Base-by-base conservation (phyloP, 1,140 invertebrate genomes). In the Zophobas morio region DNA sequence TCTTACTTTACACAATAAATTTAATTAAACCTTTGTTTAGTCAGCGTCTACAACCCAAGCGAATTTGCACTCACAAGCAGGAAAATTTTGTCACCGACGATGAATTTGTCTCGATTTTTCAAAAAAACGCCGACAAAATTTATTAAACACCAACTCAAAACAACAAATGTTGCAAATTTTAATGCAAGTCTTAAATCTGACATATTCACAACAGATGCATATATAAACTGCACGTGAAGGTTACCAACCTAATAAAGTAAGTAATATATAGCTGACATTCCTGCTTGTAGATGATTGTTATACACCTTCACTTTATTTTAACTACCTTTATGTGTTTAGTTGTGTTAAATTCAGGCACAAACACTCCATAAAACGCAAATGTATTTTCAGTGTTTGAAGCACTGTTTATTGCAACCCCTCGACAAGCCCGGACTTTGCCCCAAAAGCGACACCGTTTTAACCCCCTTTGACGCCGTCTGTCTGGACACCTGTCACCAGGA, bases 401-500 rank as follows among this genome's bases (percentile, higher is more conserved):
- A 49, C 5, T 84, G 84, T 49, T 56, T 84, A 32, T 8, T 49
- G 1, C 79, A 76, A 49, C 73, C 74, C 2, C 34, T 74, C 0
- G 63, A 34, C n/a, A 85, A 85, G 57, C 80, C 80, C n/a, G 84
- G 84, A 37, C 37, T 53, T 35, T 85, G 84, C 60, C 81, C 84
- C 8, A 46, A 70, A 6, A 56, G 74, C 5, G 79, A 75, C 3
- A 74, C 78, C 20, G 75, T 63, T 34, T 80, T 89, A 60, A 85
- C 86, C 34, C 86, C 88, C 37, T 90, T 90, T 84, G 88, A 88
- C 74, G 86, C 87, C 0, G 90, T 88, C 1, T 93, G 92, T 70
- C 86, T 93, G 42, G 84, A 89, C 71, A 89, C 90, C 8, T 93
- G 92, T 75, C 84, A 86, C 47, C 85, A 87, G 46, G 92, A 93